Base-by-base conservation (phyloP, 2,797 vertebrate species). In the Mormyrus proboscirostris region DNA sequence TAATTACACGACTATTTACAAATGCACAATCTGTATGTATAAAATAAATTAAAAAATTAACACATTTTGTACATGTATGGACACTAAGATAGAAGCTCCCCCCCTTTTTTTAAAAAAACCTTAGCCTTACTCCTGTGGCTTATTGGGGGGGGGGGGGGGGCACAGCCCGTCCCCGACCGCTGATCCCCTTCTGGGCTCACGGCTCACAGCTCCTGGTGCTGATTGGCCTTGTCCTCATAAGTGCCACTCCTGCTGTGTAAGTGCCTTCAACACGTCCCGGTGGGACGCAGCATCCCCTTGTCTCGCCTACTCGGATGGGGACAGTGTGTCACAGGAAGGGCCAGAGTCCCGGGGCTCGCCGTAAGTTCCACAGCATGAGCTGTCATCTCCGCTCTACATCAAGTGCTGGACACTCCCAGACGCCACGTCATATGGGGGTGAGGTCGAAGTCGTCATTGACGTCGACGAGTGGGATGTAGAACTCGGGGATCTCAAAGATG, bases 1-100 rank as follows among this genome's bases (percentile, higher is more conserved):
- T 99, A 98, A 98, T 99, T 99, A 99, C 97, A 99, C 96, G 95
- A 93, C 94, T 98, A 98, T 99, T 96, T 99, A 99, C 98, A 99
- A 98, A 97, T 98, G 96, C 97, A 98, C 97, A 98, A 94, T 96
- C 94, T 93, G 93, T 98, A 98, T 97, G 96, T 99, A 99, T 98
- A 99, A 99, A 99, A 99, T 99, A 99, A 99, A 97, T 99, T 99
- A 99, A 97, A 97, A 96, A 97, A 94, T 98, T 94, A 95, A 95
- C 94, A 94, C 96, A 94, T 94, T 94, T 95, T 96, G 94, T 96
- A 96, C 95, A 96, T 88, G 91, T 95, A 95, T 95, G 93, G 95
- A 95, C 95, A 96, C 95, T 90, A 92, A 92, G 90, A 93, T 93
- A 90, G 90, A 92, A 93, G 91, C 93, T 92, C 53, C 69, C 88